Conservation (phyloP, 1,140 invertebrate species). For the Diuraphis noxia region DNA sequence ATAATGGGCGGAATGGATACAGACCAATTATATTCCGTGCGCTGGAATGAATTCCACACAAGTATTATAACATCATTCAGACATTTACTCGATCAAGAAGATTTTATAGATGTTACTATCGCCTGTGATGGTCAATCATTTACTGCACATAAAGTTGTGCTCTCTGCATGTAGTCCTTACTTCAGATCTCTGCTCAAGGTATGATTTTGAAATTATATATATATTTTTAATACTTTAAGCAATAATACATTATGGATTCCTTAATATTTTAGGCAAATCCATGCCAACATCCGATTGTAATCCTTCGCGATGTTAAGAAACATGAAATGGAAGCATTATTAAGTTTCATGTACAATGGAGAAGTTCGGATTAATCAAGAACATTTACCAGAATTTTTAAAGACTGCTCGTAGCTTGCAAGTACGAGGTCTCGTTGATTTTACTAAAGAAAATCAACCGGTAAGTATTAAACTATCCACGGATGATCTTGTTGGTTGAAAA, state of each 20-base stretch:
- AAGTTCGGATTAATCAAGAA: conserved; percentile 89
- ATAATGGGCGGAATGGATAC: conserved; percentile 65
- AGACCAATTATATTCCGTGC: conserved; percentile 87
- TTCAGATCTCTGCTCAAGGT: conserved; percentile 84
- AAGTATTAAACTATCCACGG: conserved; percentile 30
- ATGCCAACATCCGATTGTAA: conserved; percentile 91
- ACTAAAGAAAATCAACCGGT: conserved; percentile 64
- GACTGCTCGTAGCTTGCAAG: conserved; percentile 87
- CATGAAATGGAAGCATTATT: conserved; percentile 88
- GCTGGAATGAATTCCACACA: conserved; percentile 91
- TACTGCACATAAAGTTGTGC: conserved; percentile 83
- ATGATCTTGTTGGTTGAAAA: conserved; percentile 57
- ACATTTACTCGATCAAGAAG: conserved; percentile 80
- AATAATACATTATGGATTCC: neutral
- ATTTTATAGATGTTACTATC: conserved; percentile 89
- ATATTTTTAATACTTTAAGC: neutral
- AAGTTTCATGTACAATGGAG: conserved; percentile 93
- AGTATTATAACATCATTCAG: conserved; percentile 86
- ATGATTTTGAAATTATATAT: conserved; percentile 47
- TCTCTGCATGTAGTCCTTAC: conserved; percentile 90
- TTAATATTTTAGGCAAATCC: conserved; percentile 73
- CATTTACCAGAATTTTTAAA: conserved; percentile 85
- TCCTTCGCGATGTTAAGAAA: conserved; percentile 83
- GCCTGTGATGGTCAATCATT: conserved; percentile 87
- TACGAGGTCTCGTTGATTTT: conserved; percentile 85